phyloP scores from a whole-genome alignment of 2,888 invertebrate species.

The Melanophora roralis region DNA sequence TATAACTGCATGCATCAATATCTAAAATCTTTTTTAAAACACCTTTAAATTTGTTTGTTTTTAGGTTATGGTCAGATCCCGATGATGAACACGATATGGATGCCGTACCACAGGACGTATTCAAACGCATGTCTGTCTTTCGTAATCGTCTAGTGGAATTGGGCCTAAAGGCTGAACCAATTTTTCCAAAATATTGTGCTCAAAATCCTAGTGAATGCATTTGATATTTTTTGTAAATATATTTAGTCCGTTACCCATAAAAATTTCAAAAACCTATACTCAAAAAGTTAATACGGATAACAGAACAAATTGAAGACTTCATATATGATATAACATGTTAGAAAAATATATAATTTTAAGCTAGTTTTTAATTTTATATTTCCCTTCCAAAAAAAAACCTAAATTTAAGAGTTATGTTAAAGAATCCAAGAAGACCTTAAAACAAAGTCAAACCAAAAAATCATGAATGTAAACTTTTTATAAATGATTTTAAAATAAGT shows the following conservation, averaged over 20 bases:
- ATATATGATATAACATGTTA: constrained; percentile 37
- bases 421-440: not conserved
- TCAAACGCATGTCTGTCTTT: constrained; percentile 76
- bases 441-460: constrained; percentile 48
- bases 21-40: no score
- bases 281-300: not conserved
- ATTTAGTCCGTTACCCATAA: no score
- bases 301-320: constrained; percentile 34
- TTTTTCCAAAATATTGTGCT: constrained; percentile 77
- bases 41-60: not conserved
- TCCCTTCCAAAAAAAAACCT: not conserved
- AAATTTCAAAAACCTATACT: no score
- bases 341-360: constrained; percentile 24
- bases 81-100: constrained; percentile 76
- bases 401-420: constrained; percentile 12
- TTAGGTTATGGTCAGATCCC: constrained; percentile 76
- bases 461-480: not conserved
- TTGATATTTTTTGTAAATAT: constrained; percentile 75
- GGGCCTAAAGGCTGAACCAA: constrained; percentile 76
- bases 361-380: not conserved
- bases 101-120: constrained; percentile 74
- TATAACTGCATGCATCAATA: no score
- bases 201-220: constrained; percentile 78
- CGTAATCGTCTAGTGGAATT: constrained; percentile 76
- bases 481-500: constrained; percentile 15